A percentile compares a stretch with the other conserved stretches of the same genome.
These are phyloP conservation scores for Myotis lucifugus DNA, from an alignment of 2,113 vertebrate genomes.

Conservation along the genomic window DNA sequence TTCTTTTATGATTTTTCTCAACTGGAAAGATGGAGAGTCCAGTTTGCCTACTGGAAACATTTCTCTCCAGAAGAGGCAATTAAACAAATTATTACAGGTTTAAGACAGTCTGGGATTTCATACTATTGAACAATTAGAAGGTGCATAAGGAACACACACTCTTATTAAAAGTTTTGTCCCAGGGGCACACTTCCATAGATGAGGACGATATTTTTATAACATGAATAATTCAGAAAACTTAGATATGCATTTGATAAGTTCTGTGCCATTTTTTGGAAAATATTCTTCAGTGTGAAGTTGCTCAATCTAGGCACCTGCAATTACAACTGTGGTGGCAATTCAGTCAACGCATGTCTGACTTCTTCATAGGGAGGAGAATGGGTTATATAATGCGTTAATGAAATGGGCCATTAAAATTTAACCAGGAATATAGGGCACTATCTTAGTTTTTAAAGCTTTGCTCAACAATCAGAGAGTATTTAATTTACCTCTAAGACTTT, in stretches of 20 bases:
- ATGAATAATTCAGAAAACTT: neutral
- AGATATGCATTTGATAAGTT: neutral
- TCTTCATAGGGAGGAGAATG: fast-evolving
- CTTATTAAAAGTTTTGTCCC: neutral
- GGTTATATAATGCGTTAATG: neutral
- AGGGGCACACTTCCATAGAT: neutral
- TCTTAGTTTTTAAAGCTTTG: neutral
- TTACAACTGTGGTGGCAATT: neutral
- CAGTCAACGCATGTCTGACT: fast-evolving
- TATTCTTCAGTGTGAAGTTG: neutral
- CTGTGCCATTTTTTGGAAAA: too few species aligned
- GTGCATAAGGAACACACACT: fast-evolving
- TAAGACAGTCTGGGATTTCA: neutral
- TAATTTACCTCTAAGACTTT: conserved; percentile 31
- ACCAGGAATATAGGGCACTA: neutral
- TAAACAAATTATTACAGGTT: fast-evolving
- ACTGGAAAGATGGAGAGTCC: fast-evolving
- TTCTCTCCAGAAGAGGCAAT: neutral
- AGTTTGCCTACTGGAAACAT: neutral
- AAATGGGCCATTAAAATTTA: neutral
- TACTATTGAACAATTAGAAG: neutral
- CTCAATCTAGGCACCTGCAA: neutral
- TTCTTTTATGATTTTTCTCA: neutral
- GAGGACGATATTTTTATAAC: neutral
- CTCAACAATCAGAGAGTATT: neutral